phyloP scores from a whole-genome alignment of 1,140 invertebrate species.

The Heliothis subflexa region DNA sequence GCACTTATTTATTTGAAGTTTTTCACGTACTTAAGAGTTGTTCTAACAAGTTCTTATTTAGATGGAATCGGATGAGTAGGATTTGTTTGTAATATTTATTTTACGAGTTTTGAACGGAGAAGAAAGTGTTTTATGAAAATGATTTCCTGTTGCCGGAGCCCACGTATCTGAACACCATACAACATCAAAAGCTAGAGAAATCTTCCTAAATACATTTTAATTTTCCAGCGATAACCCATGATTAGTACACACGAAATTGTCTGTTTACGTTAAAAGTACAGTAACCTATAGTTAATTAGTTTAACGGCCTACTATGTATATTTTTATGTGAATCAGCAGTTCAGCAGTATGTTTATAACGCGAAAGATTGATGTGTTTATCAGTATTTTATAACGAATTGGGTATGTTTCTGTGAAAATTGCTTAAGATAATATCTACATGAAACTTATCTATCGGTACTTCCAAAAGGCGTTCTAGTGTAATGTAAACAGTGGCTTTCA shows the following conservation, averaged over 20 bases:
- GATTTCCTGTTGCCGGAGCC: no score
- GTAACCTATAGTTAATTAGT: slow-evolving; percentile 41
- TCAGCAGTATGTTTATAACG: slow-evolving; percentile 33
- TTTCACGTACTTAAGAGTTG: no score
- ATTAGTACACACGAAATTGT: slow-evolving; percentile 22
- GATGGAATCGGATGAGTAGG: background rate
- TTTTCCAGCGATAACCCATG: background rate
- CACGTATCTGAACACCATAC: background rate
- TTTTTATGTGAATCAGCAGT: slow-evolving; percentile 41
- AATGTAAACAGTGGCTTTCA: slow-evolving; percentile 68
- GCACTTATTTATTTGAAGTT: no score
- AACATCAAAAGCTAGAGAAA: background rate
- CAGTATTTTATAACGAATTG: slow-evolving; percentile 39
- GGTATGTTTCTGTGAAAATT: slow-evolving; percentile 35
- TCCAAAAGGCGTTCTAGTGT: slow-evolving; percentile 48
- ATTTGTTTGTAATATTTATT: background rate
- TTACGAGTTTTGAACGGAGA: background rate
- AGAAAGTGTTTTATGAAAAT: background rate
- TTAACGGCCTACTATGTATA: slow-evolving; percentile 36
- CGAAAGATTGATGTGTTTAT: slow-evolving; percentile 35
- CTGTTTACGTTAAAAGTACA: slow-evolving; percentile 42
- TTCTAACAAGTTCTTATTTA: no score
- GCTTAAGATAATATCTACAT: slow-evolving; percentile 45
- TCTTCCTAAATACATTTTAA: slow-evolving; percentile 8
- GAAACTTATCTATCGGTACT: slow-evolving; percentile 44